Percentiles rank a stretch among this genome's conserved stretches.
Evolutionary conservation across 2,797 vertebrate genomes (phyloP).

Genomic region (Cyprinodon diabolis): DNA sequence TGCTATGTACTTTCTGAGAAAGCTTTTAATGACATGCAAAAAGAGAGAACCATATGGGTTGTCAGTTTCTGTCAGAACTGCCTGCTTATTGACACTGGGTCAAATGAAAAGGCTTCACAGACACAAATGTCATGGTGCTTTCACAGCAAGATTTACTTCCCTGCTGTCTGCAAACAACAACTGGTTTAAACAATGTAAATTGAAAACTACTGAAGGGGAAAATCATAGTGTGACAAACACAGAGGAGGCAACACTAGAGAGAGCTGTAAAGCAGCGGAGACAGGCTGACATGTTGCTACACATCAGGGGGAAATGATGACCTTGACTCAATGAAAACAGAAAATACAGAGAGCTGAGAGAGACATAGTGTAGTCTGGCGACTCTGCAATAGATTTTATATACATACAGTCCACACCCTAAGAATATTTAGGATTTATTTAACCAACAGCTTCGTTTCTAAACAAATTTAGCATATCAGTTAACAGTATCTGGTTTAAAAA

Average conservation of each 20-base stretch:
- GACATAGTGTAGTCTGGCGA: neutral
- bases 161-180: slow-evolving; percentile 47
- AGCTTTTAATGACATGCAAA: slow-evolving; percentile 6
- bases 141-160: slow-evolving; percentile 60
- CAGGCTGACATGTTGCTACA: slow-evolving; percentile 46
- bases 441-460: too few relatives aligned
- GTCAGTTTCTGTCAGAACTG: slow-evolving; percentile 39
- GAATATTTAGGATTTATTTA: neutral
- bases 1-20: neutral
- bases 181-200: slow-evolving; percentile 69
- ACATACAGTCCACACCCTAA: neutral
- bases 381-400: neutral
- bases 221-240: slow-evolving; percentile 64
- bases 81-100: slow-evolving; percentile 47
- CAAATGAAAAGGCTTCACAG: slow-evolving; percentile 48
- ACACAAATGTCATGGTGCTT: slow-evolving; percentile 51
- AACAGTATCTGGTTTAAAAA: too few relatives aligned
- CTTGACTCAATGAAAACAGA: slow-evolving; percentile 27
- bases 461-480: too few relatives aligned
- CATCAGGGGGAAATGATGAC: slow-evolving; percentile 56
- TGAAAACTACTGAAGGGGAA: slow-evolving; percentile 77
- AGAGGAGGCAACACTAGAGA: slow-evolving; percentile 34
- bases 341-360: neutral
- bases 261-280: slow-evolving; percentile 42
- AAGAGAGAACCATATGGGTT: slow-evolving; percentile 24